phyloP scores from a whole-genome alignment of 2,888 invertebrate genomes.

The Corythucha ciliata region DNA sequence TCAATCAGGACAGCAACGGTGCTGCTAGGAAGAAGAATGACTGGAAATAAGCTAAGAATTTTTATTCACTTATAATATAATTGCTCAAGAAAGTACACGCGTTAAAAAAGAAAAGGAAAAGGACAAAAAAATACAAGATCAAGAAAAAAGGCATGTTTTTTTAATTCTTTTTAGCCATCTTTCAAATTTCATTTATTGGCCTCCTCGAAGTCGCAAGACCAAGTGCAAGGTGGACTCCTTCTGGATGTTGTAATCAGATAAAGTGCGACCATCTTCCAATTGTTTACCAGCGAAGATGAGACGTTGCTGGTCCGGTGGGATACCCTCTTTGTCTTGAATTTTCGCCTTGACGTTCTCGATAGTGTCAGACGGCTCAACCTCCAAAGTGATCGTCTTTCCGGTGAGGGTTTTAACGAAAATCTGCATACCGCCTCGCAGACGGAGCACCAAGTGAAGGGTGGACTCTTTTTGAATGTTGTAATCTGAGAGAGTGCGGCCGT shows the following conservation, averaged over 20 bases:
- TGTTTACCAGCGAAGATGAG: constrained; percentile 42
- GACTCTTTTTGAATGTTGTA: constrained; percentile 51
- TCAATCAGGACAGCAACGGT: no score
- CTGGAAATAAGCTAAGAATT: no score
- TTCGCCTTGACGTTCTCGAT: constrained; percentile 54
- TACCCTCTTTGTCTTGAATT: constrained; percentile 52
- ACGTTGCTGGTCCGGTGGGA: constrained; percentile 50
- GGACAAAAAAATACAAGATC: no score
- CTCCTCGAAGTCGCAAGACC: constrained; percentile 21
- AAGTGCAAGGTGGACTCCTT: constrained; percentile 46
- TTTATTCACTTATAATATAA: no score
- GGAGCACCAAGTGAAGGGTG: constrained; percentile 44
- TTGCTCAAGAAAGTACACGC: no score
- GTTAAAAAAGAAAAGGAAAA: no score
- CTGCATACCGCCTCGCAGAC: constrained; percentile 52
- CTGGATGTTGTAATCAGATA: constrained; percentile 51
- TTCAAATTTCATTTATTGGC: constrained; percentile 3
- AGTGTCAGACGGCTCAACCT: constrained; percentile 50
- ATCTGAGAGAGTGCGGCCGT: constrained; percentile 49
- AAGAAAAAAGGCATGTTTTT: no score
- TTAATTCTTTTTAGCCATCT: constrained; percentile 12
- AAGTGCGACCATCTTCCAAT: constrained; percentile 45
- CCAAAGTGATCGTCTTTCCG: constrained; percentile 44
- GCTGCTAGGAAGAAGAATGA: no score
- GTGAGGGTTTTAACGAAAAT: constrained; percentile 48